Base-by-base conservation (phyloP, 2,888 invertebrate genomes). In the Aplocera efformata region DNA sequence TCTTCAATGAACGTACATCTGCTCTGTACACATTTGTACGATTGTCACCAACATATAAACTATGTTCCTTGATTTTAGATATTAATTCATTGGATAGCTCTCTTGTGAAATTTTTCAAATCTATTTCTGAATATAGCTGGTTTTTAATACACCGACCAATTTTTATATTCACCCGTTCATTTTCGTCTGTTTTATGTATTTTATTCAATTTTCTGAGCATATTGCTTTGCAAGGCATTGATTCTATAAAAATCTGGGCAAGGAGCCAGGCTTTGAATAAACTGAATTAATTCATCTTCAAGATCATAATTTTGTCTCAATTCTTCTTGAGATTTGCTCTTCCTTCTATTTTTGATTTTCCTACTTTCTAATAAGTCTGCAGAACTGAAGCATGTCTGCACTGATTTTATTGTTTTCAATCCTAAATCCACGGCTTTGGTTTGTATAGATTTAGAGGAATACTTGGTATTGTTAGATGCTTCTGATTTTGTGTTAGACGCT, bases 251-350 rank as follows among this genome's bases (percentile, higher is more conserved):
- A 31, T 56, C 45, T 4, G 47, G 37, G 32, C 53, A 40, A 20
- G 37, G 45, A n/a, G 58, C 53, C 3, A 59, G 45, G 26, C 64
- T 57, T 40, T 68, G 50, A 0, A 74, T 44, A 6, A 67, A 40
- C 1, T 58, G 53, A 13, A 67, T 7, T n/a, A 65, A 55, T 45
- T 60, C 61, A 32, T 53, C 54, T 39, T 54, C 56, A 1, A 54
- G 44, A 24, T 57, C 53, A 41, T 56, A 39, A 0, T 53, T 44
- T 0, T 53, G 26, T 32, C 53, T 59, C 10, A 73, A 36, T 22
- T 67, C 60, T 33, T 67, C 74, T 43, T 75, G 61, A 1, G 73
- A 79, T 42, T 60, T 72, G 8, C 53, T 70, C 48, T 53, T 71
- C 20, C 62, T 68, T 11, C 46, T 42, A 27, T 32, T 43, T 36